These are phyloP conservation scores for Hyperoplus lanceolatus DNA, from an alignment of 2,797 vertebrate species.

Conservation along the genomic window DNA sequence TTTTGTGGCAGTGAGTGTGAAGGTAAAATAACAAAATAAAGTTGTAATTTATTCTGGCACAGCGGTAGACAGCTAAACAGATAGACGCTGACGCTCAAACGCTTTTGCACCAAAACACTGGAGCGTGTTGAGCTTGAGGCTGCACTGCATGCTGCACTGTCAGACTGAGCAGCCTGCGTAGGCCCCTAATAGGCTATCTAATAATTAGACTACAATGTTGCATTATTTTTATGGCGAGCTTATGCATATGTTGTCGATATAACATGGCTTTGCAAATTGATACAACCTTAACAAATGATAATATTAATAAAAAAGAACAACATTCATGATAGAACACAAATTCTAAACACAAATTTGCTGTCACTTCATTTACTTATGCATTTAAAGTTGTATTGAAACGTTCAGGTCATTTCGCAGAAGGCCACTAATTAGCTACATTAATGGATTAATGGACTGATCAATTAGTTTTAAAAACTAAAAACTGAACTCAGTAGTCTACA, in stretches of 20 bases:
- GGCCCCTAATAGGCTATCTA: too few species aligned
- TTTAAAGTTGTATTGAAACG: background rate
- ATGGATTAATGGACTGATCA: background rate
- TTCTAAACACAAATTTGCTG: background rate
- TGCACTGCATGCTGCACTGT: background rate
- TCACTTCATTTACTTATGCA: background rate
- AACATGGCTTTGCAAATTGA: background rate
- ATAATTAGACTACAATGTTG: too few species aligned
- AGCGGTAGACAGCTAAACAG: conserved; percentile 60
- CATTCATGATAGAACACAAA: background rate
- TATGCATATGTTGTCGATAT: background rate
- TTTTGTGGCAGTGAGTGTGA: accelerated
- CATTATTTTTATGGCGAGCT: background rate
- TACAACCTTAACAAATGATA: background rate
- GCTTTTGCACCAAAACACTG: conserved; percentile 42
- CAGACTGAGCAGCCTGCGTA: background rate
- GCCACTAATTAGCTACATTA: background rate
- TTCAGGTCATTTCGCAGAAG: background rate
- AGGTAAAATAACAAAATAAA: background rate
- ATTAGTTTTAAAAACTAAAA: background rate
- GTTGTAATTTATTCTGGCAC: conserved; percentile 63
- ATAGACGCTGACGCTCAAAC: conserved; percentile 26
- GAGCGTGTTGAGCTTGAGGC: background rate
- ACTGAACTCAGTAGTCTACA: background rate
- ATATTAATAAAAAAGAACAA: background rate